These are phyloP conservation scores for Neostethus bicornis DNA, from an alignment of 2,797 vertebrate species.

Conservation along the genomic window DNA sequence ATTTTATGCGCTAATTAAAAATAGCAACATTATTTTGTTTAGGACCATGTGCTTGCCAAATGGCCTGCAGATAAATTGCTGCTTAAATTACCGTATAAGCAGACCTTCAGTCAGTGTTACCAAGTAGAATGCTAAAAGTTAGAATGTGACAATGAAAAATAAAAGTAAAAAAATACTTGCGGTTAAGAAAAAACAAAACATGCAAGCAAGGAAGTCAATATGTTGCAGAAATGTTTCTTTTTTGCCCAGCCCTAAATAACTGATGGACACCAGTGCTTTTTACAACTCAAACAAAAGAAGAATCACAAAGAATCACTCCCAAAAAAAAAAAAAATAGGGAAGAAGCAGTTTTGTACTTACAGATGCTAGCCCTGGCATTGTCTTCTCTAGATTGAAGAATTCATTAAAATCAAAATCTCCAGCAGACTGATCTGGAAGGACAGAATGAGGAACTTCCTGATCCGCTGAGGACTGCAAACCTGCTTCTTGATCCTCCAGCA, in stretches of 20 bases:
- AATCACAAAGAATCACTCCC: too few species aligned
- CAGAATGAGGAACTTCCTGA: constrained; percentile 91
- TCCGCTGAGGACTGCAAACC: constrained; percentile 82
- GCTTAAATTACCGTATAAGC: too few species aligned
- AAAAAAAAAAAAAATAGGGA: constrained; percentile 27
- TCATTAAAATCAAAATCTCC: constrained; percentile 99
- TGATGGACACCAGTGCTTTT: constrained; percentile 19
- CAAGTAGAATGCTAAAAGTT: too few species aligned
- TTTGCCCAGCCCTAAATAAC: neutral
- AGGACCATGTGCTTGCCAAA: too few species aligned
- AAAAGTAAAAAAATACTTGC: too few species aligned
- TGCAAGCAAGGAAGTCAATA: too few species aligned
- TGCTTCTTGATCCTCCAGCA: constrained; percentile 83
- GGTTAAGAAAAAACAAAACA: too few species aligned
- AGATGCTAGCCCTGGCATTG: constrained; percentile 94
- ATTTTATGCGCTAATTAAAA: too few species aligned
- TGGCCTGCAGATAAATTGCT: too few species aligned
- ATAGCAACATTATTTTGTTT: too few species aligned
- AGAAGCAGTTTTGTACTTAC: constrained; percentile 81
- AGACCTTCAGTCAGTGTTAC: neutral
- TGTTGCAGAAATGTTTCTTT: too few species aligned
- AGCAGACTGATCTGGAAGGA: constrained; percentile 86
- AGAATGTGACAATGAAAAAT: neutral
- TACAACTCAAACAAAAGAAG: constrained; percentile 1
- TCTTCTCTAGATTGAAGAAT: constrained; percentile 98